phyloP scores from a whole-genome alignment of 2,888 invertebrate genomes.

The Stenodera caucasica region DNA sequence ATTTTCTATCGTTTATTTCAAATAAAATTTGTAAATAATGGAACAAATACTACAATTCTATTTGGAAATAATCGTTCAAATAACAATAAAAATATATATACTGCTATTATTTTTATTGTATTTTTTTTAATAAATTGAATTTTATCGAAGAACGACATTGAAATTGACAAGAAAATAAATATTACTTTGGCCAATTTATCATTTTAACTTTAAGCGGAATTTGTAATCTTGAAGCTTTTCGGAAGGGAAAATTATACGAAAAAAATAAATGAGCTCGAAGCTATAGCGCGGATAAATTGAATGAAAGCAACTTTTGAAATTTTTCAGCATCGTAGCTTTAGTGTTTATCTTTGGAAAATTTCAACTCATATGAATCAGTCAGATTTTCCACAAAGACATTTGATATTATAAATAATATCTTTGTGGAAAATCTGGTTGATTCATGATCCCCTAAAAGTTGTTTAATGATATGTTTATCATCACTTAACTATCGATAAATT shows the following conservation, averaged over 20 bases:
- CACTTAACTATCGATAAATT: conserved; percentile 10
- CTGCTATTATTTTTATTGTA: too few species aligned
- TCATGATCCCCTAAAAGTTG: background rate
- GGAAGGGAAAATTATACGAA: background rate
- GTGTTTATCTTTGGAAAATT: background rate
- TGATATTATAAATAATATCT: background rate
- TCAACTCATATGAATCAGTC: background rate
- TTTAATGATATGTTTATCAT: conserved; percentile 8
- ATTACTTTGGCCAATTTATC: background rate
- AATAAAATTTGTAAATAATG: background rate
- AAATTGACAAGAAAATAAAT: background rate
- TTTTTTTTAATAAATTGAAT: background rate
- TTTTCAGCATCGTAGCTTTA: too few species aligned
- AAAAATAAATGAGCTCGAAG: background rate
- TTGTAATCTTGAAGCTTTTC: background rate
- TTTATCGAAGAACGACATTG: background rate
- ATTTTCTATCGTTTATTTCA: background rate
- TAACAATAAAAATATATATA: background rate
- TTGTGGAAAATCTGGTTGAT: background rate
- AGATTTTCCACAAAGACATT: background rate
- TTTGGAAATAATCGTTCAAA: background rate
- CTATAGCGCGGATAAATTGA: background rate
- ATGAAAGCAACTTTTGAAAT: background rate
- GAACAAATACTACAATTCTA: too few species aligned
- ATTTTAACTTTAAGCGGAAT: background rate